Conservation (phyloP, 2,888 invertebrate species). For the Torymus aiolomorphi region DNA sequence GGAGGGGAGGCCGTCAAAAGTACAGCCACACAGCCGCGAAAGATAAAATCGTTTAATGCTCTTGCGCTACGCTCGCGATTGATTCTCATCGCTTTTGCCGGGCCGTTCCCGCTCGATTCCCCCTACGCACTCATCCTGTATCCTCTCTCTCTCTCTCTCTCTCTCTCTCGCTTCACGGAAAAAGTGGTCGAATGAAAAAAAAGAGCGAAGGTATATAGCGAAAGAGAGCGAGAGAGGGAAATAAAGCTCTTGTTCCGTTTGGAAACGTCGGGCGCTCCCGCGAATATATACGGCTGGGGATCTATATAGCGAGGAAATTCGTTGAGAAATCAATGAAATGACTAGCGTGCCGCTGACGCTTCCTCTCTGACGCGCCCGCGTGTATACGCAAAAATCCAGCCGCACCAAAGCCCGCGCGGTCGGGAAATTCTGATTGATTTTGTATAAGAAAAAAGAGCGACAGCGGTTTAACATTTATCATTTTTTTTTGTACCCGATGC, state of each 20-base stretch:
- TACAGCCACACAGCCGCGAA: background rate
- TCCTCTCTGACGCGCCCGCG: background rate
- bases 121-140: slow-evolving; percentile 24
- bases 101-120: slow-evolving; percentile 36
- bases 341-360: slow-evolving; percentile 1
- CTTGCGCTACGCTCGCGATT: slow-evolving; percentile 29
- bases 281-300: background rate
- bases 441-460: background rate
- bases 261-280: slow-evolving; percentile 2
- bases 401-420: background rate
- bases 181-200: slow-evolving; percentile 29
- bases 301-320: slow-evolving; percentile 27
- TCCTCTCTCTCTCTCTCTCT: background rate
- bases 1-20: slow-evolving; percentile 14
- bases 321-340: slow-evolving; percentile 49
- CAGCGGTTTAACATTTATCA: background rate
- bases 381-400: slow-evolving; percentile 14
- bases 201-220: background rate
- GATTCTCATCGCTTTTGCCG: slow-evolving; percentile 36
- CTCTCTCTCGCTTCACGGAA: slow-evolving; percentile 22
- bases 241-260: slow-evolving; percentile 50
- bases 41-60: slow-evolving; percentile 50
- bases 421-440: slow-evolving; percentile 36
- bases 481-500: background rate
- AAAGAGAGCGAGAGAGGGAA: slow-evolving; percentile 24